Conservation (phyloP, 2,888 invertebrate genomes). For the Melanargia galathea region DNA sequence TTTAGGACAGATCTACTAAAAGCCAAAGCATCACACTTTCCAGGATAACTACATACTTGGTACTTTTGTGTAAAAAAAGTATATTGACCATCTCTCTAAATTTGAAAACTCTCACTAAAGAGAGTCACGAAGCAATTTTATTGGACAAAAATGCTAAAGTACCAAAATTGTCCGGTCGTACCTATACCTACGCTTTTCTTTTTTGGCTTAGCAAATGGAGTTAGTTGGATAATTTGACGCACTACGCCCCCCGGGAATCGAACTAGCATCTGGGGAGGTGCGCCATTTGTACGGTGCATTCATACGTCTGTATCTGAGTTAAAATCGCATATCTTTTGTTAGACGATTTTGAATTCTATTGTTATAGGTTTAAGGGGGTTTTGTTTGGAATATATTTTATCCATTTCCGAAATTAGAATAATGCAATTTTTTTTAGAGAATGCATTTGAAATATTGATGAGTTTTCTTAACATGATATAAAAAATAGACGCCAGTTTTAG, state of each 20-base stretch:
- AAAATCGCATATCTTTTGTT: slow-evolving; percentile 12
- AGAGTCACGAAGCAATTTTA: slow-evolving; percentile 32
- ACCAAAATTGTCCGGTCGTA: slow-evolving; percentile 41
- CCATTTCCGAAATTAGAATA: slow-evolving; percentile 56
- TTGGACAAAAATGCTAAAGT: slow-evolving; percentile 37
- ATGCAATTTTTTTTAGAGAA: slow-evolving; percentile 58
- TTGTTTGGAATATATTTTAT: not conserved
- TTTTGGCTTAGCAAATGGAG: slow-evolving; percentile 67
- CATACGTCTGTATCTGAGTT: slow-evolving; percentile 34
- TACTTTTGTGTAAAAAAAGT: not conserved
- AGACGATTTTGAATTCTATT: slow-evolving; percentile 24
- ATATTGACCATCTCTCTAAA: slow-evolving; percentile 1
- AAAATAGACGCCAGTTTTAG: not conserved
- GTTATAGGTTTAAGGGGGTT: not conserved
- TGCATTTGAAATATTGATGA: slow-evolving; percentile 60
- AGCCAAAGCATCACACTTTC: not conserved
- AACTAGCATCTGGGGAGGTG: slow-evolving; percentile 60
- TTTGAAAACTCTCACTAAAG: slow-evolving; percentile 13
- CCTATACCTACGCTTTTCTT: slow-evolving; percentile 43
- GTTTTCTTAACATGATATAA: slow-evolving; percentile 31
- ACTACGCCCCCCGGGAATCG: slow-evolving; percentile 56
- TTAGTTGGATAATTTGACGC: slow-evolving; percentile 72
- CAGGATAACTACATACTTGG: not conserved
- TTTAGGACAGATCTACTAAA: not conserved
- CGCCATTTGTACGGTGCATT: slow-evolving; percentile 43